Conservation (phyloP, 1,140 invertebrate genomes). For the Rhynchophorus ferrugineus region DNA sequence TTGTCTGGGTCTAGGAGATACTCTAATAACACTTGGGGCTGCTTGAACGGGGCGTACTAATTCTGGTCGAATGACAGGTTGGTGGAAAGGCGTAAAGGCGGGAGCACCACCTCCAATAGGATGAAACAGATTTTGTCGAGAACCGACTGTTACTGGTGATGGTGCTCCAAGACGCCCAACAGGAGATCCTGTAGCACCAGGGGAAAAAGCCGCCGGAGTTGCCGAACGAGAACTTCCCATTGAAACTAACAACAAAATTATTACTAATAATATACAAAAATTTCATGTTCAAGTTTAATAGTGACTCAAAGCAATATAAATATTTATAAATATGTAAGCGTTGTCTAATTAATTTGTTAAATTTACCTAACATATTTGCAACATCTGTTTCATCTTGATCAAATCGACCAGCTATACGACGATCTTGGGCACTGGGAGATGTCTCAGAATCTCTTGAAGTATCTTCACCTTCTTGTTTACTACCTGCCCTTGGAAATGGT, state of each 20-base stretch:
- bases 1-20: conserved; percentile 20
- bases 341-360: too few species aligned
- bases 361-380: conserved; percentile 85
- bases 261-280: conserved; percentile 1
- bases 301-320: too few species aligned
- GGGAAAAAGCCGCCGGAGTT: conserved; percentile 63
- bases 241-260: conserved; percentile 55
- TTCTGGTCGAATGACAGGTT: conserved; percentile 25
- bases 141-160: conserved; percentile 56
- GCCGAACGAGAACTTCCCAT: conserved; percentile 82
- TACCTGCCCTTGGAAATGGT: conserved; percentile 42
- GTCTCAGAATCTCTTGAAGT: conserved; percentile 83
- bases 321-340: too few species aligned
- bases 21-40: conserved; percentile 21
- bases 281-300: not conserved
- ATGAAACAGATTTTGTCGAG: conserved; percentile 75
- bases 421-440: conserved; percentile 67
- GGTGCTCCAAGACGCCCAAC: conserved; percentile 39
- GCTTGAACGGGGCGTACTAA: conserved; percentile 21
- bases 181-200: conserved; percentile 55
- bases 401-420: conserved; percentile 67
- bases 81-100: conserved; percentile 26
- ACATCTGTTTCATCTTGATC: conserved; percentile 93
- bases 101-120: conserved; percentile 54
- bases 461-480: conserved; percentile 74